Evolutionary conservation across 2,113 vertebrate species (phyloP).

Genomic region (Platycercus adscitus): DNA sequence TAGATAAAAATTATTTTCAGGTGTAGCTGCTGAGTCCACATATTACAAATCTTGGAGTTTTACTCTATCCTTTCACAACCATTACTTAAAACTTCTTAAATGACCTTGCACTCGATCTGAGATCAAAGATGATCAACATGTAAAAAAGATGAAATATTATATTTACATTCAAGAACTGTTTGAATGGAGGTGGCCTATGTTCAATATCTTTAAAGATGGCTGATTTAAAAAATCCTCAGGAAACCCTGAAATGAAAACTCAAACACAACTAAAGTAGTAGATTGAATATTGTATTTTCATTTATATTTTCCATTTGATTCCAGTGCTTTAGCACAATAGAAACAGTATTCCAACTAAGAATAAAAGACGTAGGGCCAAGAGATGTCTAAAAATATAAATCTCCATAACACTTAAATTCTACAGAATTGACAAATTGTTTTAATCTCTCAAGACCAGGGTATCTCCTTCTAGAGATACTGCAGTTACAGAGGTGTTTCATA

Average conservation of each 20-base stretch:
- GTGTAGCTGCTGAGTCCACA: background rate
- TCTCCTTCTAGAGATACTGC: background rate
- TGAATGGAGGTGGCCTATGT: background rate
- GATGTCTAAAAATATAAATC: background rate
- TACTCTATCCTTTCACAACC: background rate
- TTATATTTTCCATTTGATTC: background rate
- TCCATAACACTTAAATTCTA: background rate
- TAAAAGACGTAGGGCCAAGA: background rate
- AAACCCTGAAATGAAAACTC: background rate
- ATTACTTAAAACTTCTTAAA: background rate
- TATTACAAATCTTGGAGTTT: background rate
- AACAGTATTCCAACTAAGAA: background rate
- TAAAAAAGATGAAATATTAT: background rate
- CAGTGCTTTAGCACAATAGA: background rate
- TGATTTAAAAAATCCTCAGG: background rate
- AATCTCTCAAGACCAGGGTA: background rate
- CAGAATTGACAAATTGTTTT: background rate
- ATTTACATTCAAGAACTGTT: background rate
- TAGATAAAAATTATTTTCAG: background rate
- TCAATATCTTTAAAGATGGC: background rate
- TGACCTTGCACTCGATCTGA: background rate
- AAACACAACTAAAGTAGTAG: background rate
- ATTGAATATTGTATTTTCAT: background rate
- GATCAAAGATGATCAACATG: background rate
- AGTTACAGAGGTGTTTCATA: background rate